Base-by-base conservation (phyloP, 2,888 invertebrate species). In the Lasiommata megera region DNA sequence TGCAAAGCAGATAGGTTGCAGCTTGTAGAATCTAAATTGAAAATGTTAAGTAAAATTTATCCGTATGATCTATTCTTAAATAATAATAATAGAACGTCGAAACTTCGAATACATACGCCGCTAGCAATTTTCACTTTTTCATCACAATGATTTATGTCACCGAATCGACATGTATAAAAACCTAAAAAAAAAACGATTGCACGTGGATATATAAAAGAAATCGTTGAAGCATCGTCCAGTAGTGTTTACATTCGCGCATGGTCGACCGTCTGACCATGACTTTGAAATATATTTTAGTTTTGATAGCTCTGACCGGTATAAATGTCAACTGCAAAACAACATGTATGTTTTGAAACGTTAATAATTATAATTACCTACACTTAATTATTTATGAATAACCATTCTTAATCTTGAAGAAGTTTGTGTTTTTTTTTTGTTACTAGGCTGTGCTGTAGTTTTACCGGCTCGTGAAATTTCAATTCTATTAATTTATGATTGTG, bases 181-280 rank as follows among this genome's bases (percentile, higher is more conserved):
- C 8, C 31, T 29, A 16, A 29, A 31, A 29, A 46, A 23, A 55
- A 54, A 29, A 57, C 46, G 29, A 51, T 47, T 44, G 28, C 36
- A 56, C 47, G 51, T 74, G 72, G 74, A 80, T 82, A 84, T 83
- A 87, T 76, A 81, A 79, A 82, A 80, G 84, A 78, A 76, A 72
- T 75, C 66, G 54, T 58, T 59, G 54, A 56, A 59, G 52, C 53
- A 56, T 54, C 61, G 67, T 62, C 69, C 73, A 74, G 73, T 72
- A 70, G 74, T 74, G 71, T 74, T 76, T 67, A 65, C 61, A 60
- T 67, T 61, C 77, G 73, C 76, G 75, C 69, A 76, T 75, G 72
- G 76, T 79, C 80, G 79, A 77, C 74, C 74, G 77, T 61, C 62
- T 80, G 84, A 80, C 82, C 79, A 84, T 88, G 88, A 81, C 82